Evolutionary conservation across 1,140 invertebrate genomes (phyloP), one percentile per base, ranked within the genome.

Genomic region (Holcopasites calliopsidis): DNA sequence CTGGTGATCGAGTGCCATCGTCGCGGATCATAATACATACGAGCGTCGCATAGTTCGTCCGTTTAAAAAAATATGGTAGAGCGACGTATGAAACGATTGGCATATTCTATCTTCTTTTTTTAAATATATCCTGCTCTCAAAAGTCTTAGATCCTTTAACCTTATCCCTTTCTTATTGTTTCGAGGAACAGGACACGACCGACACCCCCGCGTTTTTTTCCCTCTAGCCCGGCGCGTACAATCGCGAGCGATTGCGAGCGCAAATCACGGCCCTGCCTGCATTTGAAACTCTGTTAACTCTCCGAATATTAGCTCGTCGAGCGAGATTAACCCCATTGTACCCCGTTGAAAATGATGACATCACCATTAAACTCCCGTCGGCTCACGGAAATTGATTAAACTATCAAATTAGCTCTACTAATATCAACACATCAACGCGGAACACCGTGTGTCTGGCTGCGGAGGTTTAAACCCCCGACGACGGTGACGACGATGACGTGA

Each of bases 351-450:
- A 91, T 91, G 90, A 92, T 92, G 90, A 92, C 90, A 90, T 92
- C 90, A 88, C 90, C 87, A 91, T 92, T 92, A 91, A 92, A 92
- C 90, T 91, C 86, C 89, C 87, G 89, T 88, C 86, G 89, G 90
- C 81, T 89, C 87, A 84, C 87, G 90, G 90, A 91, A 91, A 91
- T 91, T 91, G 90, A 92, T 92, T 91, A 92, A 91, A 91, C 90
- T 91, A 91, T 92, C 90, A 91, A 90, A 92, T 92, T 92, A 92
- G 91, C 89, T 90, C 78, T 87, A 88, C 89, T 88, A 92, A 91
- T 91, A 91, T 90, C 85, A 88, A 88, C 86, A 88, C 88, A 88
- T 89, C 86, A 88, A 88, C 79, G 83, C 83, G 74, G 76, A 80
- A 75, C 47, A 54, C 65, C 69, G 64, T 42, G 60, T 64, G 75